A percentile compares a stretch with the other conserved stretches of the same genome.
Evolutionary conservation across 2,113 vertebrate species (phyloP).

Genomic region (Elanoides forficatus): DNA sequence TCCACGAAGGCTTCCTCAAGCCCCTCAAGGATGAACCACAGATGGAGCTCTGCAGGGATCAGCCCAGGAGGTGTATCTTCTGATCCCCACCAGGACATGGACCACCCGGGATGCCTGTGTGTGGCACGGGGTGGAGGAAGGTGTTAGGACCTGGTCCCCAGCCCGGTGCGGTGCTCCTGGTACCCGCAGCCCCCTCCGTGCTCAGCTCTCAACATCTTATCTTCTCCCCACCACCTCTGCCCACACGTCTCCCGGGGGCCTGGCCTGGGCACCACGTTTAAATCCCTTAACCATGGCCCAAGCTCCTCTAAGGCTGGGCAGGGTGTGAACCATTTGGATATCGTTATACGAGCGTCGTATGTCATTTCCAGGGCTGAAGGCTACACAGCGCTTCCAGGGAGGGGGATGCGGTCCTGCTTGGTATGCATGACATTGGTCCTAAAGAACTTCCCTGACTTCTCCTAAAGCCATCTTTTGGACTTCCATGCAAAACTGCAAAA

Average conservation of each 20-base stretch:
- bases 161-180: not conserved
- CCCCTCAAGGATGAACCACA: not conserved
- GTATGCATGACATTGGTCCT: too few species aligned
- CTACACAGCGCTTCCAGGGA: not conserved
- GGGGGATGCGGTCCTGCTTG: not conserved
- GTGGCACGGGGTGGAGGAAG: accelerated
- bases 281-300: not conserved
- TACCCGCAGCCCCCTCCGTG: accelerated
- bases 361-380: not conserved
- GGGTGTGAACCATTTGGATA: not conserved
- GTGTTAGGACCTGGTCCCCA: not conserved
- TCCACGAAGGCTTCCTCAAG: not conserved
- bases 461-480: not conserved
- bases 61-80: not conserved
- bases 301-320: not conserved
- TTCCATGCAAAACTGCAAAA: not conserved
- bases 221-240: accelerated
- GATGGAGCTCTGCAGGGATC: not conserved
- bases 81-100: not conserved
- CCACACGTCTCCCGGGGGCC: not conserved
- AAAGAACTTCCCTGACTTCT: not conserved
- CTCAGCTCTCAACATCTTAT: not conserved
- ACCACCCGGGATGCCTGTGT: not conserved
- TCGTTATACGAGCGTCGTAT: accelerated
- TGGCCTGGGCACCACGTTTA: not conserved